Percentiles rank a stretch among this genome's conserved stretches.
phyloP scores from a whole-genome alignment of 2,797 vertebrate genomes.

The Melanotaenia trifasciata region DNA sequence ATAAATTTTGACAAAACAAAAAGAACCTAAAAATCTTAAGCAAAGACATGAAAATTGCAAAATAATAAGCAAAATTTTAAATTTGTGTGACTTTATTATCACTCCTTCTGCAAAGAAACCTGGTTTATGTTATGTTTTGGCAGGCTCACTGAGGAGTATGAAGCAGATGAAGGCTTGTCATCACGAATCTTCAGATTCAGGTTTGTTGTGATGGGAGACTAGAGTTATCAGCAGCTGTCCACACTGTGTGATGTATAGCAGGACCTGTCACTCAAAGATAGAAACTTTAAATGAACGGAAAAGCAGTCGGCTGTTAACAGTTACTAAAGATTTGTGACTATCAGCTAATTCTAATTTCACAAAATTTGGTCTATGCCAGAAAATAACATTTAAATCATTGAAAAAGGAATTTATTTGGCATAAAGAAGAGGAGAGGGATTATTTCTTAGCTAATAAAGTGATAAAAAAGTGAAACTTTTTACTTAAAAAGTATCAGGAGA shows the following conservation, averaged over 20 bases:
- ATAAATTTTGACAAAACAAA: not conserved
- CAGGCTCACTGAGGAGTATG: slow-evolving; percentile 43
- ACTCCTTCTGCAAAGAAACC: slow-evolving; percentile 45
- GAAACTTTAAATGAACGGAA: not conserved
- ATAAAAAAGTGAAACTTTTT: not conserved
- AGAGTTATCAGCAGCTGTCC: slow-evolving; percentile 70
- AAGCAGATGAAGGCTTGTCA: slow-evolving; percentile 70
- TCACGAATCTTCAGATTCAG: slow-evolving; percentile 45
- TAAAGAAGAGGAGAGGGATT: too few relatives aligned
- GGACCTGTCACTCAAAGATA: not conserved
- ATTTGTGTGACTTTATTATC: not conserved
- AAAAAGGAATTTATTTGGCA: not conserved
- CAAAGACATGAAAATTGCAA: not conserved
- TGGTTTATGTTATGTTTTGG: slow-evolving; percentile 48
- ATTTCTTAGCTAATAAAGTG: not conserved
- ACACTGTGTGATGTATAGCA: slow-evolving; percentile 41
- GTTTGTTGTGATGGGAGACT: slow-evolving; percentile 50
- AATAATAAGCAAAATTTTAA: not conserved
- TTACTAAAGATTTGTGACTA: not conserved
- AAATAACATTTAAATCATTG: not conserved
- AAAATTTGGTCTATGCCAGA: not conserved
- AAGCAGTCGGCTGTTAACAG: not conserved
- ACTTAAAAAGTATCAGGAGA: not conserved
- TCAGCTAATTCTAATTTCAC: not conserved
- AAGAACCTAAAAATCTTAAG: not conserved